Base-by-base conservation (phyloP, 1,140 invertebrate genomes). In the Helicoverpa zea region DNA sequence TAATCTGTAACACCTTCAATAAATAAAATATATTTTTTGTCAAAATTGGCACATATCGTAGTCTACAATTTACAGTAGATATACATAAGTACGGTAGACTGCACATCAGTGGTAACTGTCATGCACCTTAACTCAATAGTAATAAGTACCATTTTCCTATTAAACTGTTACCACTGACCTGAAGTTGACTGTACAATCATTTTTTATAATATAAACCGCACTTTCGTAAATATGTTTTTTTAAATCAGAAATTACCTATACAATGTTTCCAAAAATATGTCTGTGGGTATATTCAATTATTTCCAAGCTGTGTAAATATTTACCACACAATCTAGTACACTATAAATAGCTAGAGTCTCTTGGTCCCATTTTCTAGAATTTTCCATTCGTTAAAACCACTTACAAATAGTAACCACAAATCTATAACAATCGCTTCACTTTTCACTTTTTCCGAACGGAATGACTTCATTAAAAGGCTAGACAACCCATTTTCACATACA, bases 281-380 rank as follows among this genome's bases (percentile, higher is more conserved):
- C 5, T 58, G 54, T 58, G 10, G 16, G 10, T 30, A 43, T 47
- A 64, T 23, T 0, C 3, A 56, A 56, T 16, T 64, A n/a, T 2
- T 16, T 43, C 7, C 4, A 64, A 64, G n/a, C 35, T 43, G 14
- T n/a, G 14, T 16, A 66, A 18, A 64, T 64, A 64, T 47, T 64
- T 1, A 18, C 63, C 35, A 64, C 5, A 18, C 35, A 64, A 18
- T 12, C 29, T 11, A 23, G 13, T 70, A 52, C 23, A 43, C 35
- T 10, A 47, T 70, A 70, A 23, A 29, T n/a, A 23, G 43, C 13
- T 29, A 70, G 1, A 23, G 47, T 52, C 11, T 54, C 49, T 70
- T 70, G 66, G 66, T 70, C 66, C 66, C 66, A 52, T 29, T 70
- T 2, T 70, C 1, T 29, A 29, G 58, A 59, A 29, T n/a, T 18